A percentile compares a stretch with the other conserved stretches of the same genome.
Conservation (phyloP, 2,797 vertebrate species). For the Pelobates cultripes region DNA sequence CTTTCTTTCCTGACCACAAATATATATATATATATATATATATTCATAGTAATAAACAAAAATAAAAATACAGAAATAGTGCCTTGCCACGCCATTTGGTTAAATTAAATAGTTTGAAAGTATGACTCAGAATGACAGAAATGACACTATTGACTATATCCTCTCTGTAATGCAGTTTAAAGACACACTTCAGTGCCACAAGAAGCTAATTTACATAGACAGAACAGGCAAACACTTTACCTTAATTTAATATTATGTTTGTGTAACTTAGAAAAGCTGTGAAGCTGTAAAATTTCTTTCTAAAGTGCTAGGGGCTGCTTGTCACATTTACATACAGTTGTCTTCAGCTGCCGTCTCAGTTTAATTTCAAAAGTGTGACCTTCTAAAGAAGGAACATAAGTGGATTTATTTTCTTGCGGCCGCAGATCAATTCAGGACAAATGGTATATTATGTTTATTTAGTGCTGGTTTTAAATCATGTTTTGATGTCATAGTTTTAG, state of each 20-base stretch:
- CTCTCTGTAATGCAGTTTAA: constrained; percentile 14
- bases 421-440: not conserved
- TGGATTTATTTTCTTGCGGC: constrained; percentile 1
- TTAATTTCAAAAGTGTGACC: constrained; percentile 47
- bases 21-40: too few relatives aligned
- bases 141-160: not conserved
- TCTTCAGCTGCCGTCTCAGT: constrained; percentile 27
- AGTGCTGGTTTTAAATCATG: constrained; percentile 6
- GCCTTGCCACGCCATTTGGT: too few relatives aligned
- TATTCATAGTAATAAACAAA: too few relatives aligned
- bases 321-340: constrained; percentile 43
- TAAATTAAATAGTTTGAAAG: not conserved
- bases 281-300: constrained; percentile 35
- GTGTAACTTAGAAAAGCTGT: constrained; percentile 31
- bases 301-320: constrained; percentile 36
- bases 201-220: constrained; percentile 40
- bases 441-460: constrained; percentile 7
- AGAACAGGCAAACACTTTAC: constrained; percentile 42
- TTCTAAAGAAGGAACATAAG: constrained; percentile 10
- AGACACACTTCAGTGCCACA: constrained; percentile 14
- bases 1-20: too few relatives aligned
- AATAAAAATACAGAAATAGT: too few relatives aligned
- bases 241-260: constrained; percentile 48
- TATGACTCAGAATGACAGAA: not conserved
- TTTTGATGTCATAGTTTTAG: constrained; percentile 19